Evolutionary conservation across 2,113 vertebrate genomes (phyloP), one percentile per base, ranked within the genome.

Genomic region (Aramus guarauna): DNA sequence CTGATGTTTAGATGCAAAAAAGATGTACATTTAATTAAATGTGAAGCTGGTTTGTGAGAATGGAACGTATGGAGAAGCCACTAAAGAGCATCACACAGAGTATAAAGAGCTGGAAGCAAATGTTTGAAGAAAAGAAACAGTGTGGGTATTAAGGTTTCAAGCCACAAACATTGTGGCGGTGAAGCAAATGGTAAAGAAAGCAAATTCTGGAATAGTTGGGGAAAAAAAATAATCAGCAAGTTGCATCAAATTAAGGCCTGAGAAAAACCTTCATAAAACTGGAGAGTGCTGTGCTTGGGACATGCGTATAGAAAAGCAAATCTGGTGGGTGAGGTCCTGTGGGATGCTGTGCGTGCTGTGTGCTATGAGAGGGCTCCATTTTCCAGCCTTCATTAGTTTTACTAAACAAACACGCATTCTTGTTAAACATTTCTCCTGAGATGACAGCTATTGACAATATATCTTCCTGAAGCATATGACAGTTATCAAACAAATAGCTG

Each of bases 1-100:
- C 87, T 96, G 92, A 91, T 95, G 92, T 93, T 88, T 90, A 90
- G 85, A 96, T 96, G 74, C 48, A 79, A 90, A 93, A 88, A 96
- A 97, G 17, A 93, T 94, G 92, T 62, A 95, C 7, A 41, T 76
- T 90, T 95, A 97, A 97, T 97, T 96, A 90, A 94, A 96, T 62
- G 45, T 3, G 58, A 94, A 91, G 90, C 79, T 95, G 74, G 45
- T 76, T 94, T 96, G 87, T 96, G 92, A 88, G 96, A 97, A 93
- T 75, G 67, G 66, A 82, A 88, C 1, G 15, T 88, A 66, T 68
- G 77, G 88, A 82, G 74, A 96, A 96, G 93, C 92, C 87, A 83
- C 96, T 97, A 76, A 96, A 97, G 60, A 85, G 90, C 26, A 3
- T 92, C 90, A 95, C 48, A 29, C 84, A 85, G 88, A 95, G 96